Evolutionary conservation across 1,140 invertebrate genomes (phyloP).

Genomic region (Diorhabda sublineata): DNA sequence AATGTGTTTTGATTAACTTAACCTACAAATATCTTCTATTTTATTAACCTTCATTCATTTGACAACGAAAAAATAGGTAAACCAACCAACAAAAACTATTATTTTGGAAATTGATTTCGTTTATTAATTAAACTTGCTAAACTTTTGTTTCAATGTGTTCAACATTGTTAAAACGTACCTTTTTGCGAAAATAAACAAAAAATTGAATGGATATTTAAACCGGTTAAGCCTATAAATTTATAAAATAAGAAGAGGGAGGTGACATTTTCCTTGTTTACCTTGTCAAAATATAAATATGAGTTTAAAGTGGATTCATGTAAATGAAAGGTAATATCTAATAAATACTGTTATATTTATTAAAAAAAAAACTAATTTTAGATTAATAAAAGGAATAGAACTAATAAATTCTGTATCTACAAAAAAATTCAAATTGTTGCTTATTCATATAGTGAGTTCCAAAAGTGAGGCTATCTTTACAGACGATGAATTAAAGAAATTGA

Average conservation of each 20-base stretch:
- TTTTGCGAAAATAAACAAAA: no score
- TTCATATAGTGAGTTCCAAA: constrained; percentile 29
- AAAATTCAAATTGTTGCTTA: constrained; percentile 32
- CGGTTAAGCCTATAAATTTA: no score
- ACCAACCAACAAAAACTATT: no score
- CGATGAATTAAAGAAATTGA: constrained; percentile 34
- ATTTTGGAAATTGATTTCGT: no score
- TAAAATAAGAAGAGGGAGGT: no score
- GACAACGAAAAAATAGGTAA: background rate
- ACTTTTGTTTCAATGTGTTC: no score
- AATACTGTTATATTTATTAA: constrained; percentile 8
- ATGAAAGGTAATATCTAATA: constrained; percentile 24
- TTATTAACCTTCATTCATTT: background rate
- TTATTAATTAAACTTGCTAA: no score
- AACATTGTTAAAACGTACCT: no score
- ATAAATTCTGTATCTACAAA: constrained; percentile 34
- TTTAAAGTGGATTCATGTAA: constrained; percentile 30
- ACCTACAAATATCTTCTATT: background rate
- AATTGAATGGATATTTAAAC: no score
- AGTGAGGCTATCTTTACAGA: constrained; percentile 30
- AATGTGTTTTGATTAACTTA: background rate
- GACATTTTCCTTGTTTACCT: no score
- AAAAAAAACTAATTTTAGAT: constrained; percentile 29
- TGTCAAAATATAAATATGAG: constrained; percentile 1
- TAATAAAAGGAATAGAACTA: constrained; percentile 32